Percentiles rank a stretch among this genome's conserved stretches.
Evolutionary conservation across 2,113 vertebrate species (phyloP).

Genomic region (Nothocercus julius): DNA sequence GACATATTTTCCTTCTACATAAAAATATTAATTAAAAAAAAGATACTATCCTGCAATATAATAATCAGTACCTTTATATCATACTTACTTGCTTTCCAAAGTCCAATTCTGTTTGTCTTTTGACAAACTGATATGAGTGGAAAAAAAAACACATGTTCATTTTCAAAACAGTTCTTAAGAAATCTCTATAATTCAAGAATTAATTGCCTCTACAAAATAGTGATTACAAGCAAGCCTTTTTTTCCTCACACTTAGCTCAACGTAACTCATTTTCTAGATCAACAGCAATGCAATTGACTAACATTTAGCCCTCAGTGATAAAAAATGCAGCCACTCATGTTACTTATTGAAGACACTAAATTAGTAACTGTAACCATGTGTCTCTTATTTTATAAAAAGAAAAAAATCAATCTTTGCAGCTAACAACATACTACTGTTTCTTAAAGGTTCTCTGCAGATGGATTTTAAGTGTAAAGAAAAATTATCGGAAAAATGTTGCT

Average conservation of each 20-base stretch:
- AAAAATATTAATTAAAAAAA: background rate
- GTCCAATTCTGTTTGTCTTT: background rate
- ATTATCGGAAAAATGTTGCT: constrained; percentile 94
- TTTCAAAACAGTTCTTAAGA: background rate
- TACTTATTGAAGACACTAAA: background rate
- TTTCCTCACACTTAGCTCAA: background rate
- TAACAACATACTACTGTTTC: background rate
- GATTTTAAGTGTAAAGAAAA: constrained; percentile 98
- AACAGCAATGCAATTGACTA: background rate
- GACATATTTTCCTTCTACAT: background rate
- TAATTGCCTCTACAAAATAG: background rate
- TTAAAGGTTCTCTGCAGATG: constrained; percentile 92
- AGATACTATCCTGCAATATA: background rate
- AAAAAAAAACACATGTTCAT: background rate
- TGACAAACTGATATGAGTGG: background rate
- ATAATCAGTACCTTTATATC: background rate
- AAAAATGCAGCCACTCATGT: background rate
- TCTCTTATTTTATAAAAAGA: background rate
- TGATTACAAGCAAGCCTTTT: background rate
- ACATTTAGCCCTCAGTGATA: background rate
- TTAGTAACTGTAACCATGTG: background rate
- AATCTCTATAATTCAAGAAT: background rate
- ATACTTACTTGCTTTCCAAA: background rate
- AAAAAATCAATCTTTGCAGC: background rate
- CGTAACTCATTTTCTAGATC: background rate